Evolutionary conservation across 1,140 invertebrate genomes (phyloP).

Genomic region (Meloidogyne floridensis): DNA sequence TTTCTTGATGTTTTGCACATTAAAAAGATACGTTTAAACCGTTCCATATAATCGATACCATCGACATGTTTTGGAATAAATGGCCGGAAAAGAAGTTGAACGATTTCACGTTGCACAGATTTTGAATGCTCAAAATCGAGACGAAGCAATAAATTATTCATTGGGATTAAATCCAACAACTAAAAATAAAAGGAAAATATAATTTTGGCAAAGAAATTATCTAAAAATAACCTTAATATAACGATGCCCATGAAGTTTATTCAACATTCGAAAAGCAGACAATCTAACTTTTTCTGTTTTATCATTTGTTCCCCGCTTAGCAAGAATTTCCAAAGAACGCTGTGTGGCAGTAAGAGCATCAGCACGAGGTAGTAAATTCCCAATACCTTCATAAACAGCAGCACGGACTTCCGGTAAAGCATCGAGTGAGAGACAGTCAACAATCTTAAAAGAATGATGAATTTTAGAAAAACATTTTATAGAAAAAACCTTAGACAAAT

Average conservation of each 20-base stretch:
- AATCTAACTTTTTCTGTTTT: conserved; percentile 33
- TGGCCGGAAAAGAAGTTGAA: conserved; percentile 28
- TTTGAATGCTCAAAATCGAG: conserved; percentile 38
- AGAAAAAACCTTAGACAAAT: not conserved
- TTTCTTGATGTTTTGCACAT: conserved; percentile 37
- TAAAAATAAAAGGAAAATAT: conserved; percentile 17
- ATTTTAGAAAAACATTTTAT: not conserved
- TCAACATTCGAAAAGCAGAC: conserved; percentile 35
- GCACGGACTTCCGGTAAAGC: conserved; percentile 31
- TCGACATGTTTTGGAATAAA: conserved; percentile 27
- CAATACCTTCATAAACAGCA: conserved; percentile 37
- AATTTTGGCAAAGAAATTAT: conserved; percentile 2
- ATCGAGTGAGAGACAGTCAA: conserved; percentile 35
- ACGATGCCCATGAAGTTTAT: conserved; percentile 37
- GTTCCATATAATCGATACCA: conserved; percentile 34
- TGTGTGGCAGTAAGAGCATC: conserved; percentile 35
- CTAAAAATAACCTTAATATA: conserved; percentile 27
- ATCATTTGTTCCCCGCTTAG: conserved; percentile 33
- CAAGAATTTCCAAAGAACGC: conserved; percentile 32
- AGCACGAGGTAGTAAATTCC: conserved; percentile 21
- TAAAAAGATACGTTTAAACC: conserved; percentile 36
- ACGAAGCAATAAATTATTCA: conserved; percentile 26
- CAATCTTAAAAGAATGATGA: conserved; percentile 25
- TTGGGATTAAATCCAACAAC: conserved; percentile 23
- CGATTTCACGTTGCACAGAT: conserved; percentile 34